Conservation (phyloP, 1,140 invertebrate species). For the Hyposmocoma kahamanoa region DNA sequence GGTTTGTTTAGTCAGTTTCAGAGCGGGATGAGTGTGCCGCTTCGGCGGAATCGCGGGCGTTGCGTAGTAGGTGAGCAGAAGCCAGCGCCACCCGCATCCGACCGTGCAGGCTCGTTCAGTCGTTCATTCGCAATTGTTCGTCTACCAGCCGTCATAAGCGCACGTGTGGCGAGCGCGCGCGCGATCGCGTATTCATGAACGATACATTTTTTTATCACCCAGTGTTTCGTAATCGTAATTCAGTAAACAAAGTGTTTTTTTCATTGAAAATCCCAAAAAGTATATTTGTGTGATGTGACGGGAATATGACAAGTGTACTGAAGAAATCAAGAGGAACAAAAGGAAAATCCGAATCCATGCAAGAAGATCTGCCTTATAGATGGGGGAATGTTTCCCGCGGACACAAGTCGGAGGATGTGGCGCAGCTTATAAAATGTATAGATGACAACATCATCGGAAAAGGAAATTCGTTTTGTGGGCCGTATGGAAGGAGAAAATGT, state of each 20-base stretch:
- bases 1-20: no score
- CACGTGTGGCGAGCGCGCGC: constrained; percentile 3
- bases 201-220: neutral
- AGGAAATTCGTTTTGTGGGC: constrained; percentile 84
- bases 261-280: constrained; percentile 3
- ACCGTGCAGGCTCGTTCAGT: neutral
- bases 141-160: neutral
- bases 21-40: no score
- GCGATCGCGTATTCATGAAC: constrained; percentile 5
- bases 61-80: neutral
- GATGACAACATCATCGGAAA: constrained; percentile 87
- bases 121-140: constrained; percentile 8
- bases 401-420: constrained; percentile 78
- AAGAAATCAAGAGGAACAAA: constrained; percentile 65
- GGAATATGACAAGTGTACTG: constrained; percentile 64
- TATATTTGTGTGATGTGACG: constrained; percentile 50
- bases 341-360: constrained; percentile 70
- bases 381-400: constrained; percentile 40
- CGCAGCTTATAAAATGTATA: constrained; percentile 83
- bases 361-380: constrained; percentile 62
- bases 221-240: neutral
- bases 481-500: constrained; percentile 89
- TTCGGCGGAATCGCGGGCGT: neutral
- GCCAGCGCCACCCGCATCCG: neutral
- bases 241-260: constrained; percentile 29